Conservation (phyloP, 2,888 invertebrate genomes). For the Chrysodeixis includens region DNA sequence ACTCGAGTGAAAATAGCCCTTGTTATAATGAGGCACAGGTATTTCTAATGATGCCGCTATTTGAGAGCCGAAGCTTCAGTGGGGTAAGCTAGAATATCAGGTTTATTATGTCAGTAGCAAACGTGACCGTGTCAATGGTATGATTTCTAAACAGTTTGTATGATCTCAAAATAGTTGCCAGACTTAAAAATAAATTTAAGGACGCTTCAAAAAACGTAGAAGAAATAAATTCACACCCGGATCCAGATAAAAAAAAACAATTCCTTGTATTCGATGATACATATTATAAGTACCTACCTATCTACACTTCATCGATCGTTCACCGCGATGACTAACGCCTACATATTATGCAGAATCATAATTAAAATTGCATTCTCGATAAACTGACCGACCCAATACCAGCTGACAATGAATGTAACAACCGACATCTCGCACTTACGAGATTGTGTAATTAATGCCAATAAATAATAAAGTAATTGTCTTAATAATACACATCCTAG, state of each 20-base stretch:
- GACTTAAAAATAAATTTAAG: too few species aligned
- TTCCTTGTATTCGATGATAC: conserved; percentile 30
- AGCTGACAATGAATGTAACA: conserved; percentile 44
- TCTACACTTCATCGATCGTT: conserved; percentile 16
- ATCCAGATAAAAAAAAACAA: conserved; percentile 24
- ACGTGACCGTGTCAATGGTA: too few species aligned
- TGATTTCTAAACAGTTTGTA: too few species aligned
- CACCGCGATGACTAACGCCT: conserved; percentile 35
- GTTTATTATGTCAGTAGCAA: not conserved
- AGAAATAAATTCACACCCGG: conserved; percentile 8
- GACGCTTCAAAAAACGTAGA: not conserved
- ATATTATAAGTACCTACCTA: conserved; percentile 10
- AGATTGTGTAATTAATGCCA: conserved; percentile 58
- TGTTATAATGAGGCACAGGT: conserved; percentile 12
- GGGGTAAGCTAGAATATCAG: conserved; percentile 19
- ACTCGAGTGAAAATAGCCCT: conserved; percentile 30
- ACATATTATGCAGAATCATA: conserved; percentile 20
- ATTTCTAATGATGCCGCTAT: conserved; percentile 22
- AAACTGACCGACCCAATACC: conserved; percentile 24
- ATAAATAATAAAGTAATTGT: conserved; percentile 65
- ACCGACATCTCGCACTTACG: conserved; percentile 23
- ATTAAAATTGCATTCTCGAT: conserved; percentile 36
- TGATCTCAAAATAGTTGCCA: too few species aligned
- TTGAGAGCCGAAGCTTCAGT: conserved; percentile 6
- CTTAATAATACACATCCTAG: conserved; percentile 56